Conservation (phyloP, 2,888 invertebrate genomes). For the Drosophila subsilvestris region DNA sequence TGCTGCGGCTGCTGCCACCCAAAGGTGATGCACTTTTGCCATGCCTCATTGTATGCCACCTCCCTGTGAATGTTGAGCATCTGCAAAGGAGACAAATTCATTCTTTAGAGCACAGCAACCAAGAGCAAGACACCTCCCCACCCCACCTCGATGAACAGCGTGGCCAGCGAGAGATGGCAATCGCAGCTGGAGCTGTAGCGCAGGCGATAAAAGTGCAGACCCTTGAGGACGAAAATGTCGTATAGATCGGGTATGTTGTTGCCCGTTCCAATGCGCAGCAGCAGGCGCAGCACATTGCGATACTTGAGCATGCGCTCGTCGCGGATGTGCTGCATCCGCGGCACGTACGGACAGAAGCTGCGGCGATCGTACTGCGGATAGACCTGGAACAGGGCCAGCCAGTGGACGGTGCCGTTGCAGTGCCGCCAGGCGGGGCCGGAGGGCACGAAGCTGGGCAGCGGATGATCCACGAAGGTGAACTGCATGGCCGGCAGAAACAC, state of each 20-base stretch:
- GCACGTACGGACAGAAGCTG: slow-evolving; percentile 66
- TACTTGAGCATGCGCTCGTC: slow-evolving; percentile 61
- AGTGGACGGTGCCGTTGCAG: slow-evolving; percentile 49
- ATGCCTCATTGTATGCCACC: slow-evolving; percentile 56
- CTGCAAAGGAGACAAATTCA: slow-evolving; percentile 15
- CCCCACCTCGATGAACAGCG: slow-evolving; percentile 60
- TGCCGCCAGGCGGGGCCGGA: slow-evolving; percentile 52
- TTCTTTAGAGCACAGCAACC: neutral
- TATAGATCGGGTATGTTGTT: slow-evolving; percentile 56
- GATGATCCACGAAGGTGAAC: slow-evolving; percentile 51
- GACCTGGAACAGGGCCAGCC: slow-evolving; percentile 60
- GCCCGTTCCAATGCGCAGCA: slow-evolving; percentile 55
- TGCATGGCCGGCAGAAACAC: slow-evolving; percentile 62
- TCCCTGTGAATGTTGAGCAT: slow-evolving; percentile 55
- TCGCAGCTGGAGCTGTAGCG: slow-evolving; percentile 58
- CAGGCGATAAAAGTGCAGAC: slow-evolving; percentile 60
- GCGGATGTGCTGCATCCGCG: slow-evolving; percentile 55
- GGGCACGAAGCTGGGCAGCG: slow-evolving; percentile 55
- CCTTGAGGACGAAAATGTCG: slow-evolving; percentile 61
- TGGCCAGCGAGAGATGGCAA: slow-evolving; percentile 55
- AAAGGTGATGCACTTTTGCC: slow-evolving; percentile 42
- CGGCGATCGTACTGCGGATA: slow-evolving; percentile 57
- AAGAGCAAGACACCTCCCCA: neutral
- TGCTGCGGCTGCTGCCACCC: slow-evolving; percentile 22
- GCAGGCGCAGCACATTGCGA: slow-evolving; percentile 57